phyloP scores from a whole-genome alignment of 2,888 invertebrate genomes.

The Tribolium freemani region DNA sequence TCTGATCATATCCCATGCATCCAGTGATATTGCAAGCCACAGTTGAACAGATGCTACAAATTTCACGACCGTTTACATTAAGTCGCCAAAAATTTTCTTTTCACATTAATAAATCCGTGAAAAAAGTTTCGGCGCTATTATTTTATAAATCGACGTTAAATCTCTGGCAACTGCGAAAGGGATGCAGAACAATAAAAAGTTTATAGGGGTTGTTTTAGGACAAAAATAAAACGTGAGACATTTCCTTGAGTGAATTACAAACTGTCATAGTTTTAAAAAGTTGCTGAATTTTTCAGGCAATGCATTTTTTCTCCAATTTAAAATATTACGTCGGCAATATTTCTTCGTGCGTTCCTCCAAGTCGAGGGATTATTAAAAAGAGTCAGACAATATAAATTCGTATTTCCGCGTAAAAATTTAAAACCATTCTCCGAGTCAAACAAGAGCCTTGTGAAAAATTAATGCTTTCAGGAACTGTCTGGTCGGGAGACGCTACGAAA shows the following conservation, averaged over 20 bases:
- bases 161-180: not conserved
- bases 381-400: not conserved
- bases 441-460: slow-evolving; percentile 13
- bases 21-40: not conserved
- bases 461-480: slow-evolving; percentile 79
- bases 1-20: not conserved
- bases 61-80: not conserved
- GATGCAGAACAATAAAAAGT: not conserved
- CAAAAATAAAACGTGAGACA: not conserved
- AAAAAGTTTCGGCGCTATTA: not conserved
- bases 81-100: not conserved
- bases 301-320: not conserved
- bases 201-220: not conserved
- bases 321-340: not conserved
- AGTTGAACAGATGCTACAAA: not conserved
- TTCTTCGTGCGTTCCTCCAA: not conserved
- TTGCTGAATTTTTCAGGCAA: not conserved
- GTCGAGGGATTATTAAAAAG: not conserved
- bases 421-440: slow-evolving; percentile 1
- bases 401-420: not conserved
- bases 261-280: not conserved
- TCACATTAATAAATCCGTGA: not conserved
- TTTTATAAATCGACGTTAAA: not conserved
- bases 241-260: not conserved
- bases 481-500: slow-evolving; percentile 79